Conservation (phyloP, 2,888 invertebrate species). For the Sisyra terminalis region DNA sequence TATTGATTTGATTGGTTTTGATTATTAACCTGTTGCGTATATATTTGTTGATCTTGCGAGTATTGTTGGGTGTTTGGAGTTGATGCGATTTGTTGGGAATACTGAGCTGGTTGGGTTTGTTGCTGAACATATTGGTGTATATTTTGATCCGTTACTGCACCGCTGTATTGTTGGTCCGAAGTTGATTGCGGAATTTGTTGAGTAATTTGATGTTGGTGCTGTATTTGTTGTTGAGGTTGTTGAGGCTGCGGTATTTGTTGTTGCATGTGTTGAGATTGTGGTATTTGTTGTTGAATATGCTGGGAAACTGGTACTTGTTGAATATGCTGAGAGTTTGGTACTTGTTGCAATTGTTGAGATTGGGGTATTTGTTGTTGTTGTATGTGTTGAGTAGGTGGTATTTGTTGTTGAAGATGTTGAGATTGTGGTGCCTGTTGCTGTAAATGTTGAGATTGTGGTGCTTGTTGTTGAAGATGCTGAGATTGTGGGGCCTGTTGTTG, state of each 20-base stretch:
- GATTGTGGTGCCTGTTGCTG: slow-evolving; percentile 16
- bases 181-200: slow-evolving; percentile 4
- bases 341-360: slow-evolving; percentile 12
- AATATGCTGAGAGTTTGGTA: slow-evolving; percentile 8
- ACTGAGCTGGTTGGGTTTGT: slow-evolving; percentile 1
- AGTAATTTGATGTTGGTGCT: slow-evolving; percentile 5
- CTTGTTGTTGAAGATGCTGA: slow-evolving; percentile 17
- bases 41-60: slow-evolving; percentile 4
- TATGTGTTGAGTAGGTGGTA: slow-evolving; percentile 9
- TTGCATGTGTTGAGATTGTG: slow-evolving; percentile 25
- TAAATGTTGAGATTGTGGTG: slow-evolving; percentile 14
- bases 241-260: slow-evolving; percentile 25
- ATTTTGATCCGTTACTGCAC: background rate
- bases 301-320: slow-evolving; percentile 3
- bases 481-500: slow-evolving; percentile 30
- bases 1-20: slow-evolving; percentile 9
- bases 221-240: slow-evolving; percentile 14
- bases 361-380: slow-evolving; percentile 12
- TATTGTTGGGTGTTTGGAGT: slow-evolving; percentile 11
- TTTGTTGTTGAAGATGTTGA: slow-evolving; percentile 5
- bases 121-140: slow-evolving; percentile 3
- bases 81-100: slow-evolving; percentile 1
- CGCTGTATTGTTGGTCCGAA: background rate
- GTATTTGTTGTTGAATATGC: slow-evolving; percentile 30
- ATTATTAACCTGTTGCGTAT: slow-evolving; percentile 8